Evolutionary conservation across 2,888 invertebrate genomes (phyloP).

Genomic region (Patella depressa): DNA sequence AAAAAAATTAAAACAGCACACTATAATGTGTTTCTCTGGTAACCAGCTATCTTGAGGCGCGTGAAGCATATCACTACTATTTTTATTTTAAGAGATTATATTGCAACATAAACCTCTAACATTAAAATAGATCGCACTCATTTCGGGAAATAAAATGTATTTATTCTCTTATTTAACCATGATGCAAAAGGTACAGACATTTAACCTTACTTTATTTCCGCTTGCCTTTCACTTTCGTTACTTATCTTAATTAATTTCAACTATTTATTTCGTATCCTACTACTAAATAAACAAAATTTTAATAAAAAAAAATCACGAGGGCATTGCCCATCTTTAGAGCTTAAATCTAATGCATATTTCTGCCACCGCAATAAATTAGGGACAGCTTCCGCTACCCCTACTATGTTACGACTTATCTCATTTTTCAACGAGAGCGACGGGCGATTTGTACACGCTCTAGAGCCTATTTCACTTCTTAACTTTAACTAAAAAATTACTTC

Average conservation of each 20-base stretch:
- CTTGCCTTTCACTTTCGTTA: slow-evolving; percentile 57
- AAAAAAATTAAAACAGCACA: slow-evolving; percentile 52
- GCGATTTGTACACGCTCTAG: slow-evolving; percentile 84
- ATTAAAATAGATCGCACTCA: slow-evolving; percentile 33
- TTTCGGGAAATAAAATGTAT: slow-evolving; percentile 32
- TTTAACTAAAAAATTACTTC: slow-evolving; percentile 41
- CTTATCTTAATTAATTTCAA: not conserved
- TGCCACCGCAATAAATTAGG: slow-evolving; percentile 67
- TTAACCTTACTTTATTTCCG: slow-evolving; percentile 18
- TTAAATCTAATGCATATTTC: too few relatives aligned
- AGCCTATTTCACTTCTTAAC: slow-evolving; percentile 61
- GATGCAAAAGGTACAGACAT: slow-evolving; percentile 80
- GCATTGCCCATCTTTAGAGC: too few relatives aligned
- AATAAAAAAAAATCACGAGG: too few relatives aligned
- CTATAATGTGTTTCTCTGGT: slow-evolving; percentile 28
- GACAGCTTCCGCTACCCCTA: slow-evolving; percentile 83
- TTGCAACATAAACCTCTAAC: slow-evolving; percentile 32
- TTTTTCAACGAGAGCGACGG: slow-evolving; percentile 79
- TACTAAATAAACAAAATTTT: too few relatives aligned
- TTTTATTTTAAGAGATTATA: slow-evolving; percentile 27
- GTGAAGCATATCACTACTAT: slow-evolving; percentile 48
- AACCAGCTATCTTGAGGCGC: slow-evolving; percentile 44
- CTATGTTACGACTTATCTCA: slow-evolving; percentile 86
- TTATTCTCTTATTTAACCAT: slow-evolving; percentile 74
- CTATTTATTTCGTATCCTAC: too few relatives aligned